Conservation (phyloP, 92 coral and sea anemone species). For the Parazoanthus swiftii region DNA sequence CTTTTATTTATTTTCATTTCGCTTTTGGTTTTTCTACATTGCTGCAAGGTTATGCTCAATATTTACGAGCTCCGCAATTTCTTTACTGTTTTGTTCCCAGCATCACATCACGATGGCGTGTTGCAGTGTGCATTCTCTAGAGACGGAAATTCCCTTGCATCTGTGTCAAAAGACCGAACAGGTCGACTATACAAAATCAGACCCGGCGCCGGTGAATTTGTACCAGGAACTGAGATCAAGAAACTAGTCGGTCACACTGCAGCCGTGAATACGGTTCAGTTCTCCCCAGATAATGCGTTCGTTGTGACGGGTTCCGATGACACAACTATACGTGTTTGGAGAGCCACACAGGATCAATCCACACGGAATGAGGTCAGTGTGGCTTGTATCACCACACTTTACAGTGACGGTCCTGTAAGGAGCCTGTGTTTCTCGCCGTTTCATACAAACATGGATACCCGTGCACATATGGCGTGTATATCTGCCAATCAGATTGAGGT, state of each 20-base stretch:
- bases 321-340: conserved; percentile 74
- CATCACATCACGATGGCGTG: conserved; percentile 80
- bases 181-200: conserved; percentile 76
- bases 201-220: conserved; percentile 92
- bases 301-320: conserved; percentile 87
- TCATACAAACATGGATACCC: conserved; percentile 27
- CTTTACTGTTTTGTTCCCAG: conserved; percentile 47
- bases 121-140: conserved; percentile 77
- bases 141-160: conserved; percentile 79
- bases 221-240: conserved; percentile 77
- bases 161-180: conserved; percentile 80
- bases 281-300: conserved; percentile 64
- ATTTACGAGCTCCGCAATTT: neutral
- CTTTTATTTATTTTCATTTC: too few species aligned
- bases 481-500: conserved; percentile 72
- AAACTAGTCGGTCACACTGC: conserved; percentile 69
- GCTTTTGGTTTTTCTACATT: too few species aligned
- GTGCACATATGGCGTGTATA: conserved; percentile 58
- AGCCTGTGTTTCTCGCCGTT: conserved; percentile 63
- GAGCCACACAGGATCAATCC: neutral
- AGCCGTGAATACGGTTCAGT: conserved; percentile 75
- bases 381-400: conserved; percentile 55
- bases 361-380: conserved; percentile 42
- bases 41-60: too few species aligned
- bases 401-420: conserved; percentile 65